phyloP scores from a whole-genome alignment of 2,113 vertebrate species.

The Misgurnus mizolepis region DNA sequence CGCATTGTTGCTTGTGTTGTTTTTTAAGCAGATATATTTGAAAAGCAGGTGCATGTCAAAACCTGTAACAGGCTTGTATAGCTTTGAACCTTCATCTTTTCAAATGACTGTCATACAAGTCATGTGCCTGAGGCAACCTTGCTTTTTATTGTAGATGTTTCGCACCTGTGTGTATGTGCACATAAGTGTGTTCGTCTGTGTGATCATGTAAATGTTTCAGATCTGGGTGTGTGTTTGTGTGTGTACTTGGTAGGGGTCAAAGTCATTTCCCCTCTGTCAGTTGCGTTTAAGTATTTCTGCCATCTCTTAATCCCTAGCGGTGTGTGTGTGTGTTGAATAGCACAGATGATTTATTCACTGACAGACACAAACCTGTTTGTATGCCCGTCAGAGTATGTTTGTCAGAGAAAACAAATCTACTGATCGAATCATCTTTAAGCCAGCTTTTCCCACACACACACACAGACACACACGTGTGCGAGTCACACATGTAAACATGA shows the following conservation, averaged over 20 bases:
- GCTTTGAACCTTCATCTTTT: constrained; percentile 29
- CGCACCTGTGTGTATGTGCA: background rate
- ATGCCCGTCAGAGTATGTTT: constrained; percentile 31
- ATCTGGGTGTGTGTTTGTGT: background rate
- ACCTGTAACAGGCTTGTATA: constrained; percentile 17
- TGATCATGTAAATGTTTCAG: constrained; percentile 23
- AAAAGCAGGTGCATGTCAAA: constrained; percentile 11
- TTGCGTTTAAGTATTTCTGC: constrained; percentile 37
- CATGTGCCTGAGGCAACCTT: constrained; percentile 19
- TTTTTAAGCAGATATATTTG: constrained; percentile 12
- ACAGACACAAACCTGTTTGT: constrained; percentile 42
- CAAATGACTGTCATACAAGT: constrained; percentile 21
- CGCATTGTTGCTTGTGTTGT: background rate
- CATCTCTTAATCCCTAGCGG: constrained; percentile 39
- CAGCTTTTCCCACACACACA: background rate
- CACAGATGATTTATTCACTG: constrained; percentile 28
- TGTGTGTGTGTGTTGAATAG: constrained; percentile 22
- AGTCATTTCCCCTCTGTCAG: constrained; percentile 36
- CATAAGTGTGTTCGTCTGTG: background rate
- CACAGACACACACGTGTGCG: background rate
- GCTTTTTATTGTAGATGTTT: background rate
- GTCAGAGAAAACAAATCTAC: constrained; percentile 30
- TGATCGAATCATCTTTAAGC: constrained; percentile 23
- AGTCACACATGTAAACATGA: constrained; percentile 14
- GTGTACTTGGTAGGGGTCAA: constrained; percentile 9